Evolutionary conservation across 2,797 vertebrate genomes (phyloP).

Genomic region (Poeciliopsis infans): DNA sequence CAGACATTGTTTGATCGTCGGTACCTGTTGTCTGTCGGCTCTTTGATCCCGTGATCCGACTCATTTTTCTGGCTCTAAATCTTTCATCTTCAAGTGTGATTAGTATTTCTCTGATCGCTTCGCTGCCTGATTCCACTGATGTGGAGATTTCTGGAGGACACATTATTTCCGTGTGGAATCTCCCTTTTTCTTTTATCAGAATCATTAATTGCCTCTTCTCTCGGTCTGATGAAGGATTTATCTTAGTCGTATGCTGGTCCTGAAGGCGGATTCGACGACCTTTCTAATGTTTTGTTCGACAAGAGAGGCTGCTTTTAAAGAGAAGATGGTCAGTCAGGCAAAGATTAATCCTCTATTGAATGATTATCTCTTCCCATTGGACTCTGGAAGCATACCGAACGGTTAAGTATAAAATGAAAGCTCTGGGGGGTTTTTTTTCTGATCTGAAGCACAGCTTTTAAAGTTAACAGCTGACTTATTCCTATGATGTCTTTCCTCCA

Average conservation of each 20-base stretch:
- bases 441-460: background rate
- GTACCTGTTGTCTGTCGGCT: background rate
- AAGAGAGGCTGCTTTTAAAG: background rate
- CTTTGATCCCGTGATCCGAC: background rate
- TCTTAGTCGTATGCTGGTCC: background rate
- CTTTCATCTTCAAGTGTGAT: background rate
- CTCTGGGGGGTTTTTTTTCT: background rate
- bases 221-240: background rate
- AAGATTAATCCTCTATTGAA: background rate
- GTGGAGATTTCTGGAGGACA: background rate
- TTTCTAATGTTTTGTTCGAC: background rate
- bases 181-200: background rate
- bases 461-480: background rate
- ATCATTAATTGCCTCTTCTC: too few relatives aligned
- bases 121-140: conserved; percentile 3
- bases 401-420: background rate
- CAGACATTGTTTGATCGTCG: background rate
- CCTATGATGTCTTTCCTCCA: background rate
- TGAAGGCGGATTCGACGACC: too few relatives aligned
- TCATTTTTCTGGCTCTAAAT: background rate
- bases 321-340: background rate
- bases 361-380: background rate
- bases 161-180: background rate
- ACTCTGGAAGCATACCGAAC: too few relatives aligned
- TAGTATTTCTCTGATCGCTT: background rate